Percentiles rank a stretch among this genome's conserved stretches.
phyloP scores from a whole-genome alignment of 2,888 invertebrate genomes.

The Mesochorus sp. region DNA sequence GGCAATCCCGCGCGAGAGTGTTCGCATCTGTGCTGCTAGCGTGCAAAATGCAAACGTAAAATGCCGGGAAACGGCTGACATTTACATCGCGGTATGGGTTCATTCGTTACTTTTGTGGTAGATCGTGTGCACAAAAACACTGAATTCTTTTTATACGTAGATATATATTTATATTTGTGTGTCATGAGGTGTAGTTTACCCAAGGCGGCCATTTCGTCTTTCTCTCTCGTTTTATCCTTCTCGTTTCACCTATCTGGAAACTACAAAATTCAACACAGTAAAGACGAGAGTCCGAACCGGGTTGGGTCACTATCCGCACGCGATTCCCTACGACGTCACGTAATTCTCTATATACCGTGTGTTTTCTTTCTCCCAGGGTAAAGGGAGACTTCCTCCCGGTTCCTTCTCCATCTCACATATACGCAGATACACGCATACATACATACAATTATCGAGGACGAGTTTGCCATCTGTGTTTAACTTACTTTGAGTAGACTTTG shows the following conservation, averaged over 20 bases:
- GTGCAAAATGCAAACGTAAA: conserved; percentile 59
- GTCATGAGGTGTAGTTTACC: conserved; percentile 26
- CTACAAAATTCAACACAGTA: conserved; percentile 22
- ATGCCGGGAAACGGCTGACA: conserved; percentile 65
- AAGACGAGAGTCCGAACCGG: conserved; percentile 45
- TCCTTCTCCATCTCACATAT: background rate
- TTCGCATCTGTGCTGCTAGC: conserved; percentile 45
- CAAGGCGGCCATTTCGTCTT: conserved; percentile 19
- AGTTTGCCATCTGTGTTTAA: background rate
- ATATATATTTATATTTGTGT: background rate
- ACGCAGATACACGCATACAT: background rate
- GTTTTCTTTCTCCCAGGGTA: conserved; percentile 1
- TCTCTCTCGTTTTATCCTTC: conserved; percentile 27
- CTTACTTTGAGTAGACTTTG: background rate
- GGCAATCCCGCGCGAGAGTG: conserved; percentile 23
- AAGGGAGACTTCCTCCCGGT: background rate
- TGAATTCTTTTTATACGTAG: background rate
- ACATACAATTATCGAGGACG: background rate
- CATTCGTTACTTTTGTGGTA: conserved; percentile 38
- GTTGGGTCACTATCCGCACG: conserved; percentile 61
- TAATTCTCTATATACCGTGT: conserved; percentile 65
- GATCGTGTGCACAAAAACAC: conserved; percentile 13
- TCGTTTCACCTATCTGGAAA: conserved; percentile 23
- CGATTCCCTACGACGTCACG: conserved; percentile 73
- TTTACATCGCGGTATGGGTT: conserved; percentile 57